These are phyloP conservation scores for Chaitophorus viminalis DNA, from an alignment of 2,888 invertebrate species.

Conservation along the genomic window DNA sequence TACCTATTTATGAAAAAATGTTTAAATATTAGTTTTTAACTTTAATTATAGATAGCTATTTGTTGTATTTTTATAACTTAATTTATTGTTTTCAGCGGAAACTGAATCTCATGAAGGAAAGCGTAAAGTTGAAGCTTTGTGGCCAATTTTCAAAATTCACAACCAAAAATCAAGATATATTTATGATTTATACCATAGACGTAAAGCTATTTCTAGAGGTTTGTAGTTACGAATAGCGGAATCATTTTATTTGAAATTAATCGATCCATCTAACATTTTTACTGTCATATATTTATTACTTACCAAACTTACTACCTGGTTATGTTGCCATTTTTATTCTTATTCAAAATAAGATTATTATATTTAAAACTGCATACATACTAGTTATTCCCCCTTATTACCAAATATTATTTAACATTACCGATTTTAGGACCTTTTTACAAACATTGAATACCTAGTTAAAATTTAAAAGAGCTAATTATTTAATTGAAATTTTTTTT, in stretches of 20 bases:
- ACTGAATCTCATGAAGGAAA: slow-evolving; percentile 99
- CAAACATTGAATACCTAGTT: too few species aligned
- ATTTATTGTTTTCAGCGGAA: slow-evolving; percentile 78
- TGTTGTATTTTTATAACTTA: neutral
- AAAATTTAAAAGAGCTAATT: neutral
- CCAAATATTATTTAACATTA: too few species aligned
- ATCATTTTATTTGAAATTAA: too few species aligned
- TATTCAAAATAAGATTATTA: too few species aligned
- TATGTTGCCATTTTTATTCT: too few species aligned
- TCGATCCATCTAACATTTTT: too few species aligned
- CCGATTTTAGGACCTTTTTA: too few species aligned
- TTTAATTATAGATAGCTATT: neutral
- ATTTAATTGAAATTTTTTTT: neutral
- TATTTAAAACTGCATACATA: too few species aligned
- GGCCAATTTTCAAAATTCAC: slow-evolving; percentile 99
- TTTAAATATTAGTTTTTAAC: neutral
- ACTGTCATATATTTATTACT: too few species aligned
- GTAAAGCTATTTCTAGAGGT: slow-evolving; percentile 93
- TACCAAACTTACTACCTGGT: too few species aligned
- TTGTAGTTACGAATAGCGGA: neutral
- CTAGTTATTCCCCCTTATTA: too few species aligned
- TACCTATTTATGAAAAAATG: neutral
- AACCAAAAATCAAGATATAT: slow-evolving; percentile 98
- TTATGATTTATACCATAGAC: slow-evolving; percentile 93
- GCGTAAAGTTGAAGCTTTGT: slow-evolving; percentile 95